phyloP scores from a whole-genome alignment of 2,113 vertebrate species.

The Istiophorus platypterus region DNA sequence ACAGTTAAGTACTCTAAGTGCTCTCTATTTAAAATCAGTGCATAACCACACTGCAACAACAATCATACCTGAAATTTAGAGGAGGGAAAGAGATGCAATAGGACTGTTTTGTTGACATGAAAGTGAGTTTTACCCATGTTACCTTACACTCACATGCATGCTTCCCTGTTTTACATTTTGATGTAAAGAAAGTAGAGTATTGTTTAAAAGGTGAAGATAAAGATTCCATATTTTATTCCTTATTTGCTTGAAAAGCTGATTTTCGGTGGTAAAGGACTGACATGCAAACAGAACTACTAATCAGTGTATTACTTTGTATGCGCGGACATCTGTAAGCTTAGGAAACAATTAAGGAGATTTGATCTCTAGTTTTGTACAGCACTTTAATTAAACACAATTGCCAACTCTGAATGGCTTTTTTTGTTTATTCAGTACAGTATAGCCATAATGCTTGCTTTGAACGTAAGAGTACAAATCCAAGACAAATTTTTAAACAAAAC shows the following conservation, averaged over 20 bases:
- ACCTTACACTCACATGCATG: slow-evolving; percentile 26
- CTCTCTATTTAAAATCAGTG: neutral
- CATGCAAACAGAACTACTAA: neutral
- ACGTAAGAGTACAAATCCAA: neutral
- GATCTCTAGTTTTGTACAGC: neutral
- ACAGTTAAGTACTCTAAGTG: slow-evolving; percentile 1
- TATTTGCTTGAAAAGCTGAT: neutral
- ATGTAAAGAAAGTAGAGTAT: neutral
- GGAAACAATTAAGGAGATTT: neutral
- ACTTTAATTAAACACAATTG: neutral
- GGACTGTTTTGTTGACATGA: neutral
- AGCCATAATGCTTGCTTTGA: neutral
- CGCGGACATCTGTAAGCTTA: neutral
- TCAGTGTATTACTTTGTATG: neutral
- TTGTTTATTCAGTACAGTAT: slow-evolving; percentile 5
- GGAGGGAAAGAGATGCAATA: neutral
- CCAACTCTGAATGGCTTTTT: neutral
- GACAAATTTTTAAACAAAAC: slow-evolving; percentile 5
- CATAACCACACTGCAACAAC: slow-evolving; percentile 1
- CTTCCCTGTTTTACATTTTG: neutral
- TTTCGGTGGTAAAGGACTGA: neutral
- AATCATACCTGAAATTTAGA: neutral
- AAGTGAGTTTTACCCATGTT: slow-evolving; percentile 20
- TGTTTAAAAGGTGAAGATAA: neutral
- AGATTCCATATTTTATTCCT: neutral